phyloP scores from a whole-genome alignment of 92 coral and sea anemone species.

The Parazoanthus darwini region DNA sequence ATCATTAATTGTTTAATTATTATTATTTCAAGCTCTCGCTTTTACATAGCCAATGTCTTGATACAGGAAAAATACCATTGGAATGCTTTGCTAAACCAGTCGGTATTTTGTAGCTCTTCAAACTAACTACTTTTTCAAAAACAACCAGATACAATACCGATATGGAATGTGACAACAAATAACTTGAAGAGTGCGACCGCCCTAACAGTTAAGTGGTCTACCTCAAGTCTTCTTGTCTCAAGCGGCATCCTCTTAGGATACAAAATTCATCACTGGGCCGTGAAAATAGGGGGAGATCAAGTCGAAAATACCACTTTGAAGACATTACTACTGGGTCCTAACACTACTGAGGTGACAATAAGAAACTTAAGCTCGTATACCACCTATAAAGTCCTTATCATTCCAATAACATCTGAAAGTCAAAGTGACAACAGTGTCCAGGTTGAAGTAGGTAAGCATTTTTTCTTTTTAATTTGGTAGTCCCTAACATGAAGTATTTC shows the following conservation, averaged over 20 bases:
- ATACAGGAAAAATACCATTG: too few relatives aligned
- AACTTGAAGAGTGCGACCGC: background rate
- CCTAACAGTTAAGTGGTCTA: background rate
- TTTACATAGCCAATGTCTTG: too few relatives aligned
- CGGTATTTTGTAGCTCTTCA: too few relatives aligned
- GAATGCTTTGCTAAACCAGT: too few relatives aligned
- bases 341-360: constrained; percentile 37
- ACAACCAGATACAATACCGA: background rate
- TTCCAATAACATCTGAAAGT: constrained; percentile 43
- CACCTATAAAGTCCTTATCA: constrained; percentile 49
- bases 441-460: constrained; percentile 42
- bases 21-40: too few relatives aligned
- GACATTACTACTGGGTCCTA: constrained; percentile 52
- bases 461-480: too few relatives aligned
- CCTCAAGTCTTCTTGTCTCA: constrained; percentile 2
- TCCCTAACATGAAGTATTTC: too few relatives aligned
- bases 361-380: constrained; percentile 51
- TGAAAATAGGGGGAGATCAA: constrained; percentile 23
- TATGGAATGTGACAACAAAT: background rate
- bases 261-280: constrained; percentile 52
- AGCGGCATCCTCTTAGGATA: constrained; percentile 50
- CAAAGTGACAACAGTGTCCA: constrained; percentile 40
- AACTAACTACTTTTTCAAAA: too few relatives aligned
- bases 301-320: constrained; percentile 36
- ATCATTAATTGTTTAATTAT: too few relatives aligned